Percentiles rank a stretch among this genome's conserved stretches.
Evolutionary conservation across 2,888 invertebrate species (phyloP).

Genomic region (Dolichopus griseipennis): DNA sequence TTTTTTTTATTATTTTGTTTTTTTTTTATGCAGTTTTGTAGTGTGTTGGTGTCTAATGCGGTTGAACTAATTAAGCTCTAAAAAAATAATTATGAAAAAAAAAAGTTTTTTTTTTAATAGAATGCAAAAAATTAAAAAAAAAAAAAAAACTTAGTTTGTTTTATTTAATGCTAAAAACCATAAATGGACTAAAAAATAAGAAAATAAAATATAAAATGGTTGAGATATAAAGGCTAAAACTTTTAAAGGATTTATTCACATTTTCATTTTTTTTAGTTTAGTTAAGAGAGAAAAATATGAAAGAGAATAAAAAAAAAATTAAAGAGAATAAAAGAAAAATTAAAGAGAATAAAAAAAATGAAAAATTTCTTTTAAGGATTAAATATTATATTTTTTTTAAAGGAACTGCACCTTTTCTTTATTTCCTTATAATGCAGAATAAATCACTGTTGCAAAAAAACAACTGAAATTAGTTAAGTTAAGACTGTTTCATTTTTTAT

Average conservation of each 20-base stretch:
- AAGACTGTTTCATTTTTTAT: too few species aligned
- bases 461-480: too few species aligned
- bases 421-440: too few species aligned
- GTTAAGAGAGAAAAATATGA: too few species aligned
- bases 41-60: not conserved
- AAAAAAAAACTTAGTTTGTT: not conserved
- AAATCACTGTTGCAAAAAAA: too few species aligned
- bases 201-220: not conserved
- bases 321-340: too few species aligned
- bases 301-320: too few species aligned
- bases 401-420: too few species aligned
- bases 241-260: not conserved
- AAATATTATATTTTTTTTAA: too few species aligned
- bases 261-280: not conserved
- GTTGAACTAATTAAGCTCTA: not conserved
- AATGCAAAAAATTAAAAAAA: not conserved
- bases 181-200: not conserved
- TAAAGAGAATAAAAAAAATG: too few species aligned
- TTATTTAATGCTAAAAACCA: not conserved
- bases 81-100: not conserved
- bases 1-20: not conserved
- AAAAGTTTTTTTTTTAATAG: not conserved
- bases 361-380: too few species aligned
- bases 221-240: not conserved
- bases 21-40: not conserved